Base-by-base conservation (phyloP, 1,140 invertebrate species). In the Eumeta japonica region DNA sequence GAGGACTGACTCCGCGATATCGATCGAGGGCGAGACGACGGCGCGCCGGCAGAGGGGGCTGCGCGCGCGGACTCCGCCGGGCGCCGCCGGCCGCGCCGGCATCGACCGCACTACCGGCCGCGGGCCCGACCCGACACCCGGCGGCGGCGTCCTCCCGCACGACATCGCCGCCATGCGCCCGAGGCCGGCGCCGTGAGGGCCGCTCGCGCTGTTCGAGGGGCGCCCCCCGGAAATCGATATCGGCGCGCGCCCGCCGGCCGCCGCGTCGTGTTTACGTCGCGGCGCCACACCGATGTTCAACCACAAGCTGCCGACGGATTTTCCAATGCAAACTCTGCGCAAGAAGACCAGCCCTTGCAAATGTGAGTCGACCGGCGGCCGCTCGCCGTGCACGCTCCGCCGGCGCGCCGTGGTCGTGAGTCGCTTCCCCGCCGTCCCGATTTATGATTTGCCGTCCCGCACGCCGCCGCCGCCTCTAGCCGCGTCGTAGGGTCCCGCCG, bases 341-440 rank as follows among this genome's bases (percentile, higher is more conserved):
- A 90, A 90, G 79, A 90, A 88, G 81, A 89, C 86, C 58, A 90
- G 88, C 75, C 88, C 88, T 62, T 86, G 86, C 75, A 90, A 90
- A 83, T 89, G 88, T 91, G 79, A 89, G 88, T 89, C 46, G 45
- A 39, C 36, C 41, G 50, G 60, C 55, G 37, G 38, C 46, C 31
- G 48, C 51, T 49, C 47, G 50, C 36, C 20, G 20, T 24, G 5
- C 20, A 24, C 20, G 5, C 5, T 24, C 20, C 20, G 20, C 5
- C 5, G 20, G 5, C 5, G 5, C 20, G 5, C n/a, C 20, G 5
- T 24, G 20, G 5, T 24, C 20, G 5, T n/a, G 20, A 5, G 5
- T 24, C 20, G 5, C n/a, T 24, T 7, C 5, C n/a, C 5, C n/a
- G 5, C 20, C n/a, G 20, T 24, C n/a, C 5, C 20, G 20, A n/a